Conservation (phyloP, 2,113 vertebrate species). For the Passer domesticus region DNA sequence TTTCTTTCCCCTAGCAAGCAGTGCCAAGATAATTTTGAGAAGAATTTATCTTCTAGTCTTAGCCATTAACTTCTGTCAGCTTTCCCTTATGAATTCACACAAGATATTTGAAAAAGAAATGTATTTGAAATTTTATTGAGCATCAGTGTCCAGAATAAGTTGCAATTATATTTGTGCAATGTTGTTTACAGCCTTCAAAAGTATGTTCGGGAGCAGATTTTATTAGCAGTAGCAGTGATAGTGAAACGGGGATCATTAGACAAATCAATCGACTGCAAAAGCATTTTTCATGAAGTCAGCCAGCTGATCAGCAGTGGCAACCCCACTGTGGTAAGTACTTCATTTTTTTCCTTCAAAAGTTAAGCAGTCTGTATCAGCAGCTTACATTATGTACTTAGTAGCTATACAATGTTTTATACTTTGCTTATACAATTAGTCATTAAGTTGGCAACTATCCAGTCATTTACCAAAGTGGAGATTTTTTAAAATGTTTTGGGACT, state of each 20-base stretch:
- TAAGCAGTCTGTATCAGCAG: not conserved
- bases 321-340: slow-evolving; percentile 89
- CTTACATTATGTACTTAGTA: not conserved
- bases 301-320: slow-evolving; percentile 98
- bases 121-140: not conserved
- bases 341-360: not conserved
- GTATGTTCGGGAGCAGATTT: slow-evolving; percentile 97
- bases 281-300: slow-evolving; percentile 96
- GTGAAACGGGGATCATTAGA: slow-evolving; percentile 96
- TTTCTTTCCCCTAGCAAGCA: not conserved
- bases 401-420: not conserved
- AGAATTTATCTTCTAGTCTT: not conserved
- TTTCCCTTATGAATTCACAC: not conserved
- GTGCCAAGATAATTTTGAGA: not conserved
- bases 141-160: not conserved
- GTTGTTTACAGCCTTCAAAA: slow-evolving; percentile 90
- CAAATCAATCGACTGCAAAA: slow-evolving; percentile 96
- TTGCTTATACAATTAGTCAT: not conserved
- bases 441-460: not conserved
- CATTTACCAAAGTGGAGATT: not conserved
- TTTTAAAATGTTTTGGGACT: not conserved
- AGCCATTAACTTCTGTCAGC: not conserved
- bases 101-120: not conserved
- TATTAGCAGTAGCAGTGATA: slow-evolving; percentile 95
- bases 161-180: not conserved